Percentiles rank a stretch among this genome's conserved stretches.
phyloP scores from a whole-genome alignment of 2,113 vertebrate species.

The Amblyornis subalaris region DNA sequence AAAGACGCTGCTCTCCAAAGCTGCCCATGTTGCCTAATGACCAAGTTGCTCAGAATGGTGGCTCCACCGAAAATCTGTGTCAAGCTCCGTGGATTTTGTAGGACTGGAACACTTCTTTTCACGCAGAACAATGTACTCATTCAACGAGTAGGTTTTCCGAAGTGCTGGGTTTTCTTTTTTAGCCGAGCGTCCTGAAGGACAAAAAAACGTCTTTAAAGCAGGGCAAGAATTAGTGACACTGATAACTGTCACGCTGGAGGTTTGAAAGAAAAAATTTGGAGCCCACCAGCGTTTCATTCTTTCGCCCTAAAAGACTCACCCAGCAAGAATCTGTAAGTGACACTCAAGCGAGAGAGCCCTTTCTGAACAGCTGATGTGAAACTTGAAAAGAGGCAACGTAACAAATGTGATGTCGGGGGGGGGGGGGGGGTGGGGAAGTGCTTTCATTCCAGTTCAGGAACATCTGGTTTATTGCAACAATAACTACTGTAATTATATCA shows the following conservation, averaged over 20 bases:
- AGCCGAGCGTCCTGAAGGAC: background rate
- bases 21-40: background rate
- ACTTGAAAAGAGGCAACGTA: conserved; percentile 59
- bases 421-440: no score
- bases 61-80: background rate
- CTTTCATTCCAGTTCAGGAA: conserved; percentile 58
- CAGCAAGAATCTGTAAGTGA: conserved; percentile 52
- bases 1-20: background rate
- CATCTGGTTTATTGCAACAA: conserved; percentile 72
- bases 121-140: background rate
- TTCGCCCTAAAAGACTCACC: background rate
- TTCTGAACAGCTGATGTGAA: conserved; percentile 67
- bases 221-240: background rate
- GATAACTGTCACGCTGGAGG: background rate
- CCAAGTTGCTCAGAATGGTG: background rate
- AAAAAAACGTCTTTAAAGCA: background rate
- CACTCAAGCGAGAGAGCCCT: conserved; percentile 27
- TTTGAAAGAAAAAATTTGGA: background rate
- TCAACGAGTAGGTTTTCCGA: background rate
- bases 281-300: background rate
- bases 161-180: background rate
- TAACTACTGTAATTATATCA: conserved; percentile 71
- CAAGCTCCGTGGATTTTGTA: background rate
- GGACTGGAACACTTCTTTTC: background rate
- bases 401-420: conserved; percentile 35